Evolutionary conservation across 2,888 invertebrate genomes (phyloP).

Genomic region (Sinotaia quadrata): DNA sequence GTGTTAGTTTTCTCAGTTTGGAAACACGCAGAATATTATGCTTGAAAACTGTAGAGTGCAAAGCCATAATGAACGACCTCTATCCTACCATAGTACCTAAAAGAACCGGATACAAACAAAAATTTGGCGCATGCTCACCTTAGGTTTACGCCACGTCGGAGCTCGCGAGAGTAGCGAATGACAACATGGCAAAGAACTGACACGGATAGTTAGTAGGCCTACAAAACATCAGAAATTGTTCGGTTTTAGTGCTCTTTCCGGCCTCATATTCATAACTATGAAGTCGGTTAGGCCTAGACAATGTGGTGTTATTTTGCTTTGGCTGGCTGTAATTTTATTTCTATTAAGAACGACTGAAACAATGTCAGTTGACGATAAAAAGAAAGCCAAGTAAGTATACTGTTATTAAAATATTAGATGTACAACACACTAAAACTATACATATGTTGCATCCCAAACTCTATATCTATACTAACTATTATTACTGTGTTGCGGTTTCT

Average conservation of each 20-base stretch:
- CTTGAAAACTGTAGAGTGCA: constrained; percentile 31
- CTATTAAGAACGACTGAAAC: constrained; percentile 39
- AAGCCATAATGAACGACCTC: constrained; percentile 24
- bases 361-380: constrained; percentile 53
- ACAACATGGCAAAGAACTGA: constrained; percentile 41
- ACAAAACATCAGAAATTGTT: not conserved
- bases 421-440: too few relatives aligned
- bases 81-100: constrained; percentile 6
- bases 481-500: too few relatives aligned
- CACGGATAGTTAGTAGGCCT: constrained; percentile 6
- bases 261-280: constrained; percentile 9
- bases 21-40: constrained; percentile 28
- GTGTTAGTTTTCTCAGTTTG: constrained; percentile 19
- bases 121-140: constrained; percentile 2
- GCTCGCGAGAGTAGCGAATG: constrained; percentile 33
- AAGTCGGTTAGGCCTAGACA: constrained; percentile 18
- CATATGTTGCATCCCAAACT: too few relatives aligned
- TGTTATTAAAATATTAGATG: too few relatives aligned
- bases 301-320: constrained; percentile 29
- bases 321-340: constrained; percentile 42
- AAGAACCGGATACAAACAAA: constrained; percentile 19
- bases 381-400: constrained; percentile 48
- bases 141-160: not conserved
- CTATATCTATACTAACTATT: too few relatives aligned
- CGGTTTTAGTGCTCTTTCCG: constrained; percentile 2